Evolutionary conservation across 2,888 invertebrate genomes (phyloP).

Genomic region (Scaptodrosophila latifasciaeformis): DNA sequence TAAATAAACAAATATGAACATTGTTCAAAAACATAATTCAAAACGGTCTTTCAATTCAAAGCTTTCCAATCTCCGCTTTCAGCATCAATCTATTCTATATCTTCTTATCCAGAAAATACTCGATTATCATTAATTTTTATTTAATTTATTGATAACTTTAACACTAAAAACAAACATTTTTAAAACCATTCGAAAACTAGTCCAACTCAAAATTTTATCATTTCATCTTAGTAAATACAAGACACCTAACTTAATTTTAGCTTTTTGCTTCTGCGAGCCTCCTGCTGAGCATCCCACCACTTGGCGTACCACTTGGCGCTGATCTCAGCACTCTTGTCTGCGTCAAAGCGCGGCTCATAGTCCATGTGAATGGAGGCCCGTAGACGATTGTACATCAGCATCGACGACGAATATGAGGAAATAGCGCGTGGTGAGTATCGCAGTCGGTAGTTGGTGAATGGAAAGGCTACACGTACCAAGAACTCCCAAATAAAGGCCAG

Average conservation of each 20-base stretch:
- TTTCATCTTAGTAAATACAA: background rate
- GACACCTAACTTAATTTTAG: conserved; percentile 32
- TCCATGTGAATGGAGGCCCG: conserved; percentile 77
- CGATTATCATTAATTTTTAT: too few species aligned
- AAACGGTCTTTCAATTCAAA: too few species aligned
- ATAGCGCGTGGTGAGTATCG: conserved; percentile 73
- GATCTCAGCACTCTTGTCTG: conserved; percentile 60
- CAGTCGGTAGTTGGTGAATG: conserved; percentile 66
- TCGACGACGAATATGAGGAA: conserved; percentile 77
- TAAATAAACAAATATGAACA: conserved; percentile 72
- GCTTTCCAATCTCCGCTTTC: too few species aligned
- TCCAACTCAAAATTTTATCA: conserved; percentile 29
- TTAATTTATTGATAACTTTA: background rate
- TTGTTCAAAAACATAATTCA: conserved; percentile 65
- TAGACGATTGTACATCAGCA: conserved; percentile 78
- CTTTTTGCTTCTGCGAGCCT: conserved; percentile 5
- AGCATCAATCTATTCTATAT: too few species aligned
- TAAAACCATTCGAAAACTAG: background rate
- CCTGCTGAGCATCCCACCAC: conserved; percentile 67
- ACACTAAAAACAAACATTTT: conserved; percentile 11
- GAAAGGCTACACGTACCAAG: conserved; percentile 69
- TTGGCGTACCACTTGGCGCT: conserved; percentile 73
- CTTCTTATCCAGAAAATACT: too few species aligned
- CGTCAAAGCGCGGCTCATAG: conserved; percentile 72
- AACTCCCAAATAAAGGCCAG: conserved; percentile 73